A percentile compares a stretch with the other conserved stretches of the same genome.
Conservation (phyloP, 2,113 vertebrate genomes). For the Hippopotamus amphibius region DNA sequence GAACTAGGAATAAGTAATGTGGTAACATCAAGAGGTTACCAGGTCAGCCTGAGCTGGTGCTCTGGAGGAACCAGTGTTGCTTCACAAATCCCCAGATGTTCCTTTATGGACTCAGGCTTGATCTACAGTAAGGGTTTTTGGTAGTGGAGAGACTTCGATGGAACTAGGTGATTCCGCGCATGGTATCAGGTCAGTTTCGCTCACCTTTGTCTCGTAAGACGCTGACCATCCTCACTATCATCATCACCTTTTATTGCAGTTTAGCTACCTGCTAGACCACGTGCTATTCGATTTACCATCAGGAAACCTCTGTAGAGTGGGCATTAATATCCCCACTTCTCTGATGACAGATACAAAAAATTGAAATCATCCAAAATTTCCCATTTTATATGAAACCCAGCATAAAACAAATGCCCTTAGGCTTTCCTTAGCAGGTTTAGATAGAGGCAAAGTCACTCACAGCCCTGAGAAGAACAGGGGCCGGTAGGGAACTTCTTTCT, state of each 20-base stretch:
- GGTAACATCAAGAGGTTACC: conserved; percentile 51
- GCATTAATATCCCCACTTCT: conserved; percentile 10
- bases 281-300: neutral
- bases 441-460: neutral
- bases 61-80: conserved; percentile 13
- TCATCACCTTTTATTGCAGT: neutral
- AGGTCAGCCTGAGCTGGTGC: neutral
- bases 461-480: neutral
- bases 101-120: neutral
- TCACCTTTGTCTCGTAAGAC: neutral
- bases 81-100: conserved; percentile 42
- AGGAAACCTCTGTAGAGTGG: conserved; percentile 3
- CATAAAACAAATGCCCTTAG: neutral
- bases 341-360: conserved; percentile 47
- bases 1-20: conserved; percentile 62
- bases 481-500: neutral
- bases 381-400: neutral
- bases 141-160: neutral
- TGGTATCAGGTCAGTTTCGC: conserved; percentile 5
- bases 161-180: neutral
- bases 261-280: neutral
- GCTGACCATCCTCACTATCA: neutral
- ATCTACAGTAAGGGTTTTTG: neutral
- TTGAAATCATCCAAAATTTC: neutral
- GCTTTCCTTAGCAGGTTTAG: neutral